A percentile compares a stretch with the other conserved stretches of the same genome.
Evolutionary conservation across 1,140 invertebrate species (phyloP).

Genomic region (Drosophila ambigua): DNA sequence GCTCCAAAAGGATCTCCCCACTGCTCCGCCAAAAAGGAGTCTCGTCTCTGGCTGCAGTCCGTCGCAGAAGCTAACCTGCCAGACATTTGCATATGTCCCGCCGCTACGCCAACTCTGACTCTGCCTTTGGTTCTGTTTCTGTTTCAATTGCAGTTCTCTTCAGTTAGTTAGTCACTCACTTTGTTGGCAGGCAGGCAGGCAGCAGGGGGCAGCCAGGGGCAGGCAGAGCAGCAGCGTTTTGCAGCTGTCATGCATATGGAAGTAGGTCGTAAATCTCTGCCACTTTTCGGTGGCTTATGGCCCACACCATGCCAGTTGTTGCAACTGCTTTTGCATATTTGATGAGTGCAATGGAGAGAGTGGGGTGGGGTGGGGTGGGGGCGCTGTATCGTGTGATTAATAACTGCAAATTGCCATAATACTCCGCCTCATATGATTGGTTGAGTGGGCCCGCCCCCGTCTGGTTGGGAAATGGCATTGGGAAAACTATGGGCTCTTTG

Average conservation of each 20-base stretch:
- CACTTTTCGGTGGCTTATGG: slow-evolving; percentile 40
- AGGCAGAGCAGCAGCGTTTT: slow-evolving; percentile 33
- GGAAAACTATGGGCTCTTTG: too few relatives aligned
- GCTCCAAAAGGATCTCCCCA: slow-evolving; percentile 32
- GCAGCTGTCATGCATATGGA: slow-evolving; percentile 79
- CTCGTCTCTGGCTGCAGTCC: not conserved
- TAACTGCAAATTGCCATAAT: slow-evolving; percentile 79
- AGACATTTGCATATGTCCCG: slow-evolving; percentile 43
- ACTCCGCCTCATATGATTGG: slow-evolving; percentile 64
- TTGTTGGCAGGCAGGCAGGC: slow-evolving; percentile 12
- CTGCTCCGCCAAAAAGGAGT: slow-evolving; percentile 10
- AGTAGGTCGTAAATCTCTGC: slow-evolving; percentile 76
- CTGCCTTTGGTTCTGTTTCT: slow-evolving; percentile 13
- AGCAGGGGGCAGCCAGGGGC: too few relatives aligned
- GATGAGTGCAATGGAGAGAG: slow-evolving; percentile 46
- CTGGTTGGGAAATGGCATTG: too few relatives aligned
- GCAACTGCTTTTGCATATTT: slow-evolving; percentile 64
- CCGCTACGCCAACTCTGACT: not conserved
- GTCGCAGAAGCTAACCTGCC: slow-evolving; percentile 8
- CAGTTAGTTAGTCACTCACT: slow-evolving; percentile 72
- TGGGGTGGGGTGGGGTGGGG: not conserved
- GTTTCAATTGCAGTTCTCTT: slow-evolving; percentile 24
- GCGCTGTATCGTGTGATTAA: slow-evolving; percentile 56
- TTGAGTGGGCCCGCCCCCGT: not conserved
- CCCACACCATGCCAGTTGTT: slow-evolving; percentile 16